Evolutionary conservation across 2,797 vertebrate species (phyloP).

Genomic region (Paramormyrops hopkinsi): DNA sequence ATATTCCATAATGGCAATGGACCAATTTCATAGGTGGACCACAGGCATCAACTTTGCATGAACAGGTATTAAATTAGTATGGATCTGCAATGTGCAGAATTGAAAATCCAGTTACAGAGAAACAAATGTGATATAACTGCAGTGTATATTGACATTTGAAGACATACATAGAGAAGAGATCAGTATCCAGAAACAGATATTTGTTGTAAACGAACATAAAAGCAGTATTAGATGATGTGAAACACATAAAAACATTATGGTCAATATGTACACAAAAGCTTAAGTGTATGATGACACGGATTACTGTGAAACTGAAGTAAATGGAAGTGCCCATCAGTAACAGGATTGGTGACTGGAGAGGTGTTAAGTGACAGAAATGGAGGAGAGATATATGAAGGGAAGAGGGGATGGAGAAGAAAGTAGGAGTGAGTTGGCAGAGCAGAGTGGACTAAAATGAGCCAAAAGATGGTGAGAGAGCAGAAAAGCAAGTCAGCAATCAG

Average conservation of each 20-base stretch:
- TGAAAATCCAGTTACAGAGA: not conserved
- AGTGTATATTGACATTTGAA: not conserved
- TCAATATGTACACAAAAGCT: not conserved
- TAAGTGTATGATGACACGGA: not conserved
- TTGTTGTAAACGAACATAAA: not conserved
- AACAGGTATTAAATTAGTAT: not conserved
- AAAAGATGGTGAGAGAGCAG: not conserved
- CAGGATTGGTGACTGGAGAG: not conserved
- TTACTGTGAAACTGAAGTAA: not conserved
- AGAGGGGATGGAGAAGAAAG: not conserved
- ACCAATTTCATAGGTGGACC: not conserved
- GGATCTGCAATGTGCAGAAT: not conserved
- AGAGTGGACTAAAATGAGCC: not conserved
- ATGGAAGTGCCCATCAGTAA: not conserved
- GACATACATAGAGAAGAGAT: not conserved
- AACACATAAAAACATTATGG: not conserved
- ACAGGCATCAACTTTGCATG: not conserved
- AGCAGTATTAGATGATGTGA: not conserved
- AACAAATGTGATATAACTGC: not conserved
- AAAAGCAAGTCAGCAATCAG: not conserved
- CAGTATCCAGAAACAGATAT: not conserved
- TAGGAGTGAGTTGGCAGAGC: not conserved
- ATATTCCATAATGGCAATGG: not conserved
- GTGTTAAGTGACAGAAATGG: not conserved
- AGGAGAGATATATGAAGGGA: not conserved